Evolutionary conservation across 2,888 invertebrate genomes (phyloP), one percentile per base, ranked within the genome.

Genomic region (Chloroclysta siterata): DNA sequence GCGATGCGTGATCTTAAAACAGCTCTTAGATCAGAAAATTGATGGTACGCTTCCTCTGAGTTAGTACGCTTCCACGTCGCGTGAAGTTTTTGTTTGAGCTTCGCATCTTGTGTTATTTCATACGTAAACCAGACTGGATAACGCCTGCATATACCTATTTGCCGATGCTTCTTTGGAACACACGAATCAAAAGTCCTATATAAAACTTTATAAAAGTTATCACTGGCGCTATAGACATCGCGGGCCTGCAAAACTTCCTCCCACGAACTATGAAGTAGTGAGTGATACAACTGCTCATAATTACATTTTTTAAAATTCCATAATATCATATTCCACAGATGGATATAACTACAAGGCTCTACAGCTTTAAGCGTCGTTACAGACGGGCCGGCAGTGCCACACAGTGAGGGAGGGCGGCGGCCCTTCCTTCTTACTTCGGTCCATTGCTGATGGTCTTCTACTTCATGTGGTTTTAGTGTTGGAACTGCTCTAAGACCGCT

Each of bases 71-170:
- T 58, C 58, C 58, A 58, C 13, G 44, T 15, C 2, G 22, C 11
- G n/a, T 58, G 58, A 2, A 51, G 17, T 44, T 44, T 58, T 14
- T 51, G 13, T 51, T 58, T 58, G 4, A 6, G 11, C 17, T 58
- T 51, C 2, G n/a, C 44, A 28, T 58, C 51, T 1, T 29, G n/a
- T 13, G 51, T 51, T 14, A 58, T 58, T 11, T 58, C 58, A 15
- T 14, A 13, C 2, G 52, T 52, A 46, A 60, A 60, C 59, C 59
- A 60, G 39, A 53, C 54, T 4, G 60, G 60, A 11, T 54, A 60
- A 10, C 60, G 50, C 6, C 14, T 29, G 10, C 14, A 13, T n/a
- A n/a, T n/a, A n/a, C n/a, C n/a, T n/a, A n/a, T n/a, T n/a, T n/a
- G n/a, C n/a, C n/a, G n/a, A n/a, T n/a, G n/a, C n/a, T n/a, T n/a